phyloP scores from a whole-genome alignment of 2,888 invertebrate species.

The Hirtodrosophila alboralis region DNA sequence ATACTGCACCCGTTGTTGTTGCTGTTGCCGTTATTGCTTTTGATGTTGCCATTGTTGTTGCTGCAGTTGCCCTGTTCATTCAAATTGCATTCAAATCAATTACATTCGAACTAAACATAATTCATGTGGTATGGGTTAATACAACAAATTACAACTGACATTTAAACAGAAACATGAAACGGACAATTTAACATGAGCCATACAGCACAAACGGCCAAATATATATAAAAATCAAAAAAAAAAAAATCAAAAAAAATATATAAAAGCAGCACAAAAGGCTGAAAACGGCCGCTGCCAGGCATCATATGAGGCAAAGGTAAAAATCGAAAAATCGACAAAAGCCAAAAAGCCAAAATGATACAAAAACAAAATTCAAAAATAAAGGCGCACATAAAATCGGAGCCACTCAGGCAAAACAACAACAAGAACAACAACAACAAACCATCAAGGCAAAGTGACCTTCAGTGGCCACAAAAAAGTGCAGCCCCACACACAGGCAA shows the following conservation, averaged over 20 bases:
- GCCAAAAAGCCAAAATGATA: slow-evolving; percentile 52
- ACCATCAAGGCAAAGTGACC: slow-evolving; percentile 65
- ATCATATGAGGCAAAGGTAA: slow-evolving; percentile 55
- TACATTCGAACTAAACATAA: slow-evolving; percentile 79
- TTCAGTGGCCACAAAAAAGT: slow-evolving; percentile 66
- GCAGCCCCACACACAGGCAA: slow-evolving; percentile 51
- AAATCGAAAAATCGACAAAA: slow-evolving; percentile 37
- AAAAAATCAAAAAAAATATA: slow-evolving; percentile 18
- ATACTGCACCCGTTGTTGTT: slow-evolving; percentile 64
- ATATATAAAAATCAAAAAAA: slow-evolving; percentile 24
- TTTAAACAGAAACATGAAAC: slow-evolving; percentile 78
- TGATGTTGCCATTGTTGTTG: slow-evolving; percentile 38
- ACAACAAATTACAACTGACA: slow-evolving; percentile 79
- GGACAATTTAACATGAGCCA: slow-evolving; percentile 74
- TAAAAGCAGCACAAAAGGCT: slow-evolving; percentile 57
- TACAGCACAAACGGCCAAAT: slow-evolving; percentile 42
- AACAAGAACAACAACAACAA: slow-evolving; percentile 16
- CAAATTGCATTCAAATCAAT: slow-evolving; percentile 79
- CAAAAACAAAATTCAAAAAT: slow-evolving; percentile 58
- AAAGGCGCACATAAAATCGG: slow-evolving; percentile 69
- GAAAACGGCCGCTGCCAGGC: slow-evolving; percentile 47
- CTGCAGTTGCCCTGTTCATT: slow-evolving; percentile 52
- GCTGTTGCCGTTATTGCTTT: slow-evolving; percentile 25
- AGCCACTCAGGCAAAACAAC: slow-evolving; percentile 54
- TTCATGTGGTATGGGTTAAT: slow-evolving; percentile 78